Percentiles rank a stretch among this genome's conserved stretches.
Conservation (phyloP, 2,797 vertebrate species). For the Neopelma chrysocephalum region DNA sequence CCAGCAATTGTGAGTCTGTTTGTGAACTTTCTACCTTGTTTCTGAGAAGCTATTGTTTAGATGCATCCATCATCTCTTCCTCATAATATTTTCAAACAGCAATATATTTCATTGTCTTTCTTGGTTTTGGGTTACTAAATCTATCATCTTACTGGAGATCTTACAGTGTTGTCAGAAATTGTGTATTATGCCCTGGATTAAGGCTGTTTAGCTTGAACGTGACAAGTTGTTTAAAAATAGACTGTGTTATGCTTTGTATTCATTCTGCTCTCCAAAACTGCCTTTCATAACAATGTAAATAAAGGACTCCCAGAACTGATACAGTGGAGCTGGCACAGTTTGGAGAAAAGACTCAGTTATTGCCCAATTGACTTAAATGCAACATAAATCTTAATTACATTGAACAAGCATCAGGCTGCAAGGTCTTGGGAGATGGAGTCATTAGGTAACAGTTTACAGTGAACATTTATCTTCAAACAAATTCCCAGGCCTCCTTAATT, state of each 20-base stretch:
- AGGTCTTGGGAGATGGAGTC: neutral
- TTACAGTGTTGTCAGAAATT: neutral
- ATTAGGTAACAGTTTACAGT: conserved; percentile 21
- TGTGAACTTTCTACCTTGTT: conserved; percentile 40
- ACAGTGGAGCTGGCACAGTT: neutral
- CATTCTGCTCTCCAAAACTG: neutral
- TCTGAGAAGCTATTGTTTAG: neutral
- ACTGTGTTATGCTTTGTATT: neutral
- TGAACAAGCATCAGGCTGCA: conserved; percentile 4
- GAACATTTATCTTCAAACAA: conserved; percentile 16
- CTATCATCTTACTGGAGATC: neutral
- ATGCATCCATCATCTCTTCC: neutral
- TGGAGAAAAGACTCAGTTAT: neutral
- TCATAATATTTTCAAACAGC: neutral
- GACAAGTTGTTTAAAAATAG: conserved; percentile 33
- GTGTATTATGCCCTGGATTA: neutral
- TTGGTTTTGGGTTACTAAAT: conserved; percentile 15
- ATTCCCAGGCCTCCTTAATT: neutral
- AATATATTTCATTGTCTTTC: neutral
- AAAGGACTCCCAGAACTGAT: conserved; percentile 30
- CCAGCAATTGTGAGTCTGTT: neutral
- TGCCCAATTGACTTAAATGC: conserved; percentile 38
- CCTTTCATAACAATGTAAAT: conserved; percentile 37
- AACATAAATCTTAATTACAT: conserved; percentile 59
- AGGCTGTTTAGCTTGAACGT: neutral